Percentiles rank a stretch among this genome's conserved stretches.
Conservation (phyloP, 2,113 vertebrate genomes). For the Calidris pugnax region DNA sequence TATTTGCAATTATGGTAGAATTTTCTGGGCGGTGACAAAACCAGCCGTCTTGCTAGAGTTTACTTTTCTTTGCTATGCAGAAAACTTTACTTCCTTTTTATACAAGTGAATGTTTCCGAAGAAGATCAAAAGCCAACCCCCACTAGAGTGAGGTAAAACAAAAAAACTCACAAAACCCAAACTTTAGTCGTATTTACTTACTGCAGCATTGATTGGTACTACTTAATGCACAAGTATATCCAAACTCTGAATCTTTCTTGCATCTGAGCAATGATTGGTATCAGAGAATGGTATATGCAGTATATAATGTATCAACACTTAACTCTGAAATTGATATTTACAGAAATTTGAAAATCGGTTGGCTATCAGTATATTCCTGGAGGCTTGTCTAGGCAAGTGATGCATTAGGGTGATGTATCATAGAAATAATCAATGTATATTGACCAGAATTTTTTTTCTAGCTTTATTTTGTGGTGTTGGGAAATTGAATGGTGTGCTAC, state of each 20-base stretch:
- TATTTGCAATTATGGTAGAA: not conserved
- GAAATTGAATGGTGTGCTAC: not conserved
- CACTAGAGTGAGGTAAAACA: not conserved
- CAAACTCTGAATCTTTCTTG: not conserved
- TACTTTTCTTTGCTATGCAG: not conserved
- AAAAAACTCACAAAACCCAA: not conserved
- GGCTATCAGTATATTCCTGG: not conserved
- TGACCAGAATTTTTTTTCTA: not conserved
- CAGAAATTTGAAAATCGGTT: not conserved
- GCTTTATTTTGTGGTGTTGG: not conserved
- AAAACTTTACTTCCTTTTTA: not conserved
- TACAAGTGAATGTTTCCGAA: not conserved
- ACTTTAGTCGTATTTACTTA: not conserved
- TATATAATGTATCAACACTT: not conserved
- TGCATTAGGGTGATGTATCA: not conserved
- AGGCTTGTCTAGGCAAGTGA: not conserved
- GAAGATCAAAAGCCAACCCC: not conserved
- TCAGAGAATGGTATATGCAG: not conserved
- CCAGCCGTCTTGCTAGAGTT: not conserved
- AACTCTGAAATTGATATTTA: not conserved
- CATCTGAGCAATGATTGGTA: not conserved
- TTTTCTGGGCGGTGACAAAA: not conserved
- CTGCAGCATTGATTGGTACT: not conserved
- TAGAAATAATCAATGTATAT: not conserved
- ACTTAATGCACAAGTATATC: not conserved